Base-by-base conservation (phyloP, 2,113 vertebrate species). In the Mirza zaza region DNA sequence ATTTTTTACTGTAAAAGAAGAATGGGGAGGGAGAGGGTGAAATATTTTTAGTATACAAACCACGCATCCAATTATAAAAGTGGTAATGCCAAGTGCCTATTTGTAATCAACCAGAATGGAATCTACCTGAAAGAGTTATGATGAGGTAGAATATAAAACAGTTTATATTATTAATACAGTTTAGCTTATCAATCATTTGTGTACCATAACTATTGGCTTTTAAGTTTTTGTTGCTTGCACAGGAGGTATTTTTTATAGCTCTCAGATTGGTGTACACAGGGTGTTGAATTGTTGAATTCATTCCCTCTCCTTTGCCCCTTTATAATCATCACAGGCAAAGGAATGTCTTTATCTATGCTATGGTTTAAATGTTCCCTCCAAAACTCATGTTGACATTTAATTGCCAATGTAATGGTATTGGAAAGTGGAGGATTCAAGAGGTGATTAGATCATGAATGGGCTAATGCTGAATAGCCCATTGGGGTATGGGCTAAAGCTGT, bases 321-420 rank as follows among this genome's bases (percentile, higher is more conserved):
- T 94, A 83, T 73, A 91, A 81, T 84, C 36, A 83, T 27, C 36
- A 87, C 9, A 83, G 42, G 91, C 39, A 36, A 90, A 85, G 32
- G 48, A 87, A 86, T 68, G 25, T 25, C 32, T 96, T 96, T 39
- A 48, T 65, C 63, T 96, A 23, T 93, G 75, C 45, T 50, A 50
- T 50, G 29, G 29, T 50, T 77, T 77, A 29, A 76, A 32, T 34
- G 17, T 77, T 77, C 75, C 17, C 42, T 77, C 45, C 45, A 20
- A 77, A 77, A 77, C 29, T 32, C 75, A 77, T 77, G 45, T 20
- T 77, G 29, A 34, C 15, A 50, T 32, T 50, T 50, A 77, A 77
- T 77, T 77, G 29, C 29, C 15, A 77, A 77, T 77, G 32, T 29
- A 76, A 50, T 50, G 45, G 29, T 34, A 12, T 34, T 34, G 45